Evolutionary conservation across 2,888 invertebrate genomes (phyloP).

Genomic region (Drosophila neonasuta): DNA sequence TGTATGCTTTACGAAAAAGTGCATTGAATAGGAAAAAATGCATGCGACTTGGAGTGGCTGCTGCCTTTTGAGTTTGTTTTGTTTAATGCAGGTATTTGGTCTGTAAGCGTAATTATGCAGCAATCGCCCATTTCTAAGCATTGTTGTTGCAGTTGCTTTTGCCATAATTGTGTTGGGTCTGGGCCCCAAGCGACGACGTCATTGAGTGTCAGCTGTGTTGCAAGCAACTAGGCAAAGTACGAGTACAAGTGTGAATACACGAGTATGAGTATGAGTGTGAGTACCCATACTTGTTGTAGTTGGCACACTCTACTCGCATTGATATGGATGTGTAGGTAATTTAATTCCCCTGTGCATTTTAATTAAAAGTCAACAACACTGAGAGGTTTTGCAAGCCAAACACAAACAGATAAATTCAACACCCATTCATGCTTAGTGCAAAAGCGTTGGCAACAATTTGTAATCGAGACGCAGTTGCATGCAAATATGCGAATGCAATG

Average conservation of each 20-base stretch:
- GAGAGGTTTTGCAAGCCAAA: conserved; percentile 39
- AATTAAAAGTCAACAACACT: conserved; percentile 74
- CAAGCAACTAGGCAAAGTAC: conserved; percentile 40
- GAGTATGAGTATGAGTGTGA: conserved; percentile 1
- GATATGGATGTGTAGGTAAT: conserved; percentile 61
- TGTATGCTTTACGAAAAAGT: not conserved
- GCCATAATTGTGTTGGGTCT: conserved; percentile 64
- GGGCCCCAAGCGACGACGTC: conserved; percentile 42
- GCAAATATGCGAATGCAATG: conserved; percentile 57
- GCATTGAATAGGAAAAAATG: conserved; percentile 27
- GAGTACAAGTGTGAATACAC: not conserved
- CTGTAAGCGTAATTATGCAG: conserved; percentile 71
- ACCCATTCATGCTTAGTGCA: conserved; percentile 29
- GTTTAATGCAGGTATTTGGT: conserved; percentile 60
- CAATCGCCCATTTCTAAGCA: conserved; percentile 54
- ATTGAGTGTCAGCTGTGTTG: conserved; percentile 36
- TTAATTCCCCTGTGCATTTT: conserved; percentile 76
- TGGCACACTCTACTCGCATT: conserved; percentile 11
- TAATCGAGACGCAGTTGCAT: conserved; percentile 63
- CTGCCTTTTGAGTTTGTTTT: conserved; percentile 39
- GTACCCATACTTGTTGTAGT: conserved; percentile 5
- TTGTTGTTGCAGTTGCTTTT: conserved; percentile 41
- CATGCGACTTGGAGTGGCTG: conserved; percentile 24
- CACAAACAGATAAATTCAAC: conserved; percentile 18
- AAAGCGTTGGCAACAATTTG: conserved; percentile 56